Conservation (phyloP, 2,797 vertebrate species). For the Chiloscyllium punctatum region DNA sequence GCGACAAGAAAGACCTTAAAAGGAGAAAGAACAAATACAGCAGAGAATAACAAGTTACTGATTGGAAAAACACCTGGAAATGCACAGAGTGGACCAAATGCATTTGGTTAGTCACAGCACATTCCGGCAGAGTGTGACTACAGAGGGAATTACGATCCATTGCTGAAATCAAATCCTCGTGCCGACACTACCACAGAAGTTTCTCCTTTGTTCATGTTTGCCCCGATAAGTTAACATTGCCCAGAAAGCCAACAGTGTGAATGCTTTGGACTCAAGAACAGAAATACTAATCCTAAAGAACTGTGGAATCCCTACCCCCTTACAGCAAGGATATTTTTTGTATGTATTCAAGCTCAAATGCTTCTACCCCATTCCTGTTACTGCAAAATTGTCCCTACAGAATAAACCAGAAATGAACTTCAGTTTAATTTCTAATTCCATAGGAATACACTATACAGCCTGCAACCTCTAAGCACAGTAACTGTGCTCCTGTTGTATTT, state of each 20-base stretch:
- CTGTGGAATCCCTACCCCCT: neutral
- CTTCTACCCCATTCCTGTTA: neutral
- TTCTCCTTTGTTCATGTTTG: neutral
- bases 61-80: neutral
- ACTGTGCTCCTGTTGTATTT: neutral
- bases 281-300: neutral
- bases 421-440: neutral
- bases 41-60: neutral
- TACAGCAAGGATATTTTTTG: neutral
- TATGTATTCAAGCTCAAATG: neutral
- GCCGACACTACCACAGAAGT: neutral
- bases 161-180: neutral
- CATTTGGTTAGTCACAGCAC: slow-evolving; percentile 15
- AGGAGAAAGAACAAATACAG: neutral
- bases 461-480: neutral
- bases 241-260: neutral
- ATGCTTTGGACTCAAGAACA: neutral
- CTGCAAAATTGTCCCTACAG: neutral
- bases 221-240: neutral
- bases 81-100: neutral
- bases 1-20: neutral
- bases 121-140: neutral
- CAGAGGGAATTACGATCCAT: neutral
- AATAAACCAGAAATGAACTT: neutral
- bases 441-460: neutral